A percentile compares a stretch with the other conserved stretches of the same genome.
Evolutionary conservation across 1,140 invertebrate species (phyloP).

Genomic region (Hylaeus volcanicus): DNA sequence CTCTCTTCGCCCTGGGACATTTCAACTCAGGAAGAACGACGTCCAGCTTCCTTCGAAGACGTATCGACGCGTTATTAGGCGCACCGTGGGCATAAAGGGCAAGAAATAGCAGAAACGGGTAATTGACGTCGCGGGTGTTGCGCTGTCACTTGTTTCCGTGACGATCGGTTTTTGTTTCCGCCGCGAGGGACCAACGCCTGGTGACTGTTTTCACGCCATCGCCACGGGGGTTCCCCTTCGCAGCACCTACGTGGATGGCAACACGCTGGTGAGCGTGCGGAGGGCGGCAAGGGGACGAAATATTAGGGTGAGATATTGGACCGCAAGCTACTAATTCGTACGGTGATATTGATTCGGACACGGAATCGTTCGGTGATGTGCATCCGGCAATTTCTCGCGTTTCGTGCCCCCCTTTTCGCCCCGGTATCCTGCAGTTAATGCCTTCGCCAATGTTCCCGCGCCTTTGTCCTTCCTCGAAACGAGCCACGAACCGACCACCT

Average conservation of each 20-base stretch:
- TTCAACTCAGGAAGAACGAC: background rate
- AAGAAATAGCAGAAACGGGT: slow-evolving; percentile 61
- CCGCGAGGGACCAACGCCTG: slow-evolving; percentile 30
- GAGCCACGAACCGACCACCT: background rate
- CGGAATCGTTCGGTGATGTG: slow-evolving; percentile 61
- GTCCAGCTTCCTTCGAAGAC: background rate
- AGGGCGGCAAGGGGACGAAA: slow-evolving; percentile 48
- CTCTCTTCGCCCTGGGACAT: background rate
- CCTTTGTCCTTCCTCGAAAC: slow-evolving; percentile 15
- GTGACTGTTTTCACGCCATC: slow-evolving; percentile 73
- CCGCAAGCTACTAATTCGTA: slow-evolving; percentile 73
- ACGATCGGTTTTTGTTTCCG: slow-evolving; percentile 72
- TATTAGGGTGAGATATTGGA: slow-evolving; percentile 74
- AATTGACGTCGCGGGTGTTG: slow-evolving; percentile 70
- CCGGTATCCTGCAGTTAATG: slow-evolving; percentile 17
- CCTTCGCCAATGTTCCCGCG: background rate
- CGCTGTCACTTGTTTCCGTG: slow-evolving; percentile 76
- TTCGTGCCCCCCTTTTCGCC: background rate
- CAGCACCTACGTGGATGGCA: slow-evolving; percentile 8
- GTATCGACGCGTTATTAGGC: slow-evolving; percentile 59
- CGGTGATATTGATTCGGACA: slow-evolving; percentile 64
- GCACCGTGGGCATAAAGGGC: slow-evolving; percentile 24
- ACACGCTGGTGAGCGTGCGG: slow-evolving; percentile 7
- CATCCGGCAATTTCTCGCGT: slow-evolving; percentile 57
- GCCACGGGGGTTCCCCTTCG: slow-evolving; percentile 69